Evolutionary conservation across 2,797 vertebrate genomes (phyloP).

Genomic region (Acipenser transmontanus): DNA sequence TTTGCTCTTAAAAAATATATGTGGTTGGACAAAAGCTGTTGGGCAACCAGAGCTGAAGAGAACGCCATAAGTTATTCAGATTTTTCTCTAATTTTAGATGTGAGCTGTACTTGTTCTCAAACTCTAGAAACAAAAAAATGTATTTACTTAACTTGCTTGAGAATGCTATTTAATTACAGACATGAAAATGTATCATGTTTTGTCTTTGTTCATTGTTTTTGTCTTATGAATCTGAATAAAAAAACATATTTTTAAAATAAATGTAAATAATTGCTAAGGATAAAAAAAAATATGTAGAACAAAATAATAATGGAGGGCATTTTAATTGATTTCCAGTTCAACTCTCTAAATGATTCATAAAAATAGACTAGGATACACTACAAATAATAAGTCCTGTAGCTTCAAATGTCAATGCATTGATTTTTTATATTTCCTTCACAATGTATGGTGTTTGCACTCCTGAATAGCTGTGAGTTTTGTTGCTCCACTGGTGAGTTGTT

Average conservation of each 20-base stretch:
- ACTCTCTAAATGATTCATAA: not conserved
- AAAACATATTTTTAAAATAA: not conserved
- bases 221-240: not conserved
- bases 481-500: too few relatives aligned
- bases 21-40: not conserved
- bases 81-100: conserved; percentile 13
- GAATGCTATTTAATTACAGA: conserved; percentile 7
- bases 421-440: too few relatives aligned
- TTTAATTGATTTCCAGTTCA: conserved; percentile 2
- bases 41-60: conserved; percentile 2
- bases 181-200: not conserved
- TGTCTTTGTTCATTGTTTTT: not conserved
- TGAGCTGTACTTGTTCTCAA: not conserved
- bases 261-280: conserved; percentile 5
- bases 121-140: conserved; percentile 4
- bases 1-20: not conserved
- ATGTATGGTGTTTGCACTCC: too few relatives aligned
- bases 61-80: not conserved
- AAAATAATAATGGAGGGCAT: not conserved
- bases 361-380: too few relatives aligned
- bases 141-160: conserved; percentile 6
- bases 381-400: too few relatives aligned
- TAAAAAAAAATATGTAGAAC: conserved; percentile 12
- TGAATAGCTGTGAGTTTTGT: too few relatives aligned
- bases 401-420: too few relatives aligned